These are phyloP conservation scores for Sebastes elongatus DNA, from an alignment of 2,797 vertebrate genomes.

Conservation along the genomic window DNA sequence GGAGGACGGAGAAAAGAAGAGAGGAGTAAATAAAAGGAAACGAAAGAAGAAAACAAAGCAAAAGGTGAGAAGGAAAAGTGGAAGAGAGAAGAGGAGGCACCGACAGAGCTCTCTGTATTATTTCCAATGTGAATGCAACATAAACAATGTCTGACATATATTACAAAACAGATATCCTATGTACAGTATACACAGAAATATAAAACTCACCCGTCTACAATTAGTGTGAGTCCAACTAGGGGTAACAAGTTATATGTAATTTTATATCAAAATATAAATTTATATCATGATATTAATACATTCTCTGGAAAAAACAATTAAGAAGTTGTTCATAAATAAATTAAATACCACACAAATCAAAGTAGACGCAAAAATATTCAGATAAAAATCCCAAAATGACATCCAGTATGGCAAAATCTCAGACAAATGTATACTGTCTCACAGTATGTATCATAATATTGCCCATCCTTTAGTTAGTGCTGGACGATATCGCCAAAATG, in stretches of 20 bases:
- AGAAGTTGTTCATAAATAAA: neutral
- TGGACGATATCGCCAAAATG: too few relatives aligned
- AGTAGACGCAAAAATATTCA: neutral
- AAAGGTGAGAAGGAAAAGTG: neutral
- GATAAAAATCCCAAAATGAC: neutral
- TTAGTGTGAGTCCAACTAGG: neutral
- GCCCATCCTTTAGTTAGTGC: neutral
- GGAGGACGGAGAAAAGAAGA: constrained; percentile 3
- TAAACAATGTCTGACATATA: neutral
- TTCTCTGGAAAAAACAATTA: neutral
- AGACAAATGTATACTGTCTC: neutral
- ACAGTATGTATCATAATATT: neutral
- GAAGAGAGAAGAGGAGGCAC: neutral
- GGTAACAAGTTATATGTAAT: neutral
- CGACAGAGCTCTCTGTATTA: neutral
- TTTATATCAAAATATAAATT: neutral
- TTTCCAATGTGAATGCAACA: neutral
- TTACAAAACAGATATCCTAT: neutral
- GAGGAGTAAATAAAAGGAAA: constrained; percentile 2
- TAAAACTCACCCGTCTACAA: neutral
- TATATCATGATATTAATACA: neutral
- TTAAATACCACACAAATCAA: neutral
- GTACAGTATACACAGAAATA: neutral
- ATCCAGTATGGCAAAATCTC: neutral
- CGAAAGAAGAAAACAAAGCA: neutral